Evolutionary conservation across 2,113 vertebrate species (phyloP).

Genomic region (Chrysemys picta): DNA sequence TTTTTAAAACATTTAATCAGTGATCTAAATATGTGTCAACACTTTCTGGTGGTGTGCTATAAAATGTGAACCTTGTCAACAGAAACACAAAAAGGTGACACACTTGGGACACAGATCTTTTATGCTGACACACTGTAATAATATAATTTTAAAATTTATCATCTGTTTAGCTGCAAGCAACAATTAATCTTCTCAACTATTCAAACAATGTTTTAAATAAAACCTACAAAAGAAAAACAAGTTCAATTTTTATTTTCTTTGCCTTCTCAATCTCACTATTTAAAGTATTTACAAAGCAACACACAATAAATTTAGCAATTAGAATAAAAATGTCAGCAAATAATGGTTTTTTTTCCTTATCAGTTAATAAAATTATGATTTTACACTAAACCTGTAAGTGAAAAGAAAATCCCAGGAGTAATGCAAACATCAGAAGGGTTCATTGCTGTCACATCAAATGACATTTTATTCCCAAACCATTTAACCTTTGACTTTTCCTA

Average conservation of each 20-base stretch:
- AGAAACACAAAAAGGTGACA: constrained; percentile 81
- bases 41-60: constrained; percentile 83
- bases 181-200: constrained; percentile 83
- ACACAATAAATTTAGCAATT: constrained; percentile 75
- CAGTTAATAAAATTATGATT: constrained; percentile 83
- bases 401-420: constrained; percentile 77
- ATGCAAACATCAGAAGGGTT: constrained; percentile 51
- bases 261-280: neutral
- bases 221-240: constrained; percentile 64
- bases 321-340: constrained; percentile 78
- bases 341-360: constrained; percentile 71
- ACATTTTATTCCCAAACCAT: constrained; percentile 82
- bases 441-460: constrained; percentile 78
- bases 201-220: constrained; percentile 68
- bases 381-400: constrained; percentile 72
- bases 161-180: constrained; percentile 82
- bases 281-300: constrained; percentile 51
- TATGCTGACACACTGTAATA: constrained; percentile 80
- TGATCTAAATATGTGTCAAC: constrained; percentile 85
- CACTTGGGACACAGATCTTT: constrained; percentile 81
- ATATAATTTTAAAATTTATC: constrained; percentile 84
- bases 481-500: constrained; percentile 82
- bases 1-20: constrained; percentile 88
- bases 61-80: constrained; percentile 85
- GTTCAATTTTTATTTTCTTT: constrained; percentile 67